phyloP scores from a whole-genome alignment of 2,888 invertebrate species.

The Xestia rhomboidea region DNA sequence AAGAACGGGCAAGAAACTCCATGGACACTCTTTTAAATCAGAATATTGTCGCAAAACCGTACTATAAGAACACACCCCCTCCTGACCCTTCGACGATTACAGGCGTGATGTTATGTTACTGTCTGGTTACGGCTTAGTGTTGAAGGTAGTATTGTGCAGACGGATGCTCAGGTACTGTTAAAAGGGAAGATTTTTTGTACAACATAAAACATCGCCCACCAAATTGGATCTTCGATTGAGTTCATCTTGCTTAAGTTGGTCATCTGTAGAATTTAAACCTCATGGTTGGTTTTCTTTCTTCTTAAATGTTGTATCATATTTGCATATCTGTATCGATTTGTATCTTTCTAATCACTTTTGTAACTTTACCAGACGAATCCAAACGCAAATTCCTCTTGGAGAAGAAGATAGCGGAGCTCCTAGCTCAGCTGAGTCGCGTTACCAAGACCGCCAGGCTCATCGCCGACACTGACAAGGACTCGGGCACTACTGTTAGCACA shows the following conservation, averaged over 20 bases:
- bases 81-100: too few species aligned
- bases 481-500: slow-evolving; percentile 32
- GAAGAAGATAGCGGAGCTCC: slow-evolving; percentile 96
- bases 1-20: too few species aligned
- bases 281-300: too few species aligned
- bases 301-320: neutral
- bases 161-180: neutral
- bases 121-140: too few species aligned
- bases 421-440: slow-evolving; percentile 95
- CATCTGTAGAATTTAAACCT: too few species aligned
- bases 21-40: too few species aligned
- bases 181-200: neutral
- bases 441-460: slow-evolving; percentile 97
- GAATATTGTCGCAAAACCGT: too few species aligned
- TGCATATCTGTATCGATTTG: neutral
- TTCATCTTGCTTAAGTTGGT: too few species aligned
- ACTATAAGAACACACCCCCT: neutral
- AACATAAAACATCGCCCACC: neutral
- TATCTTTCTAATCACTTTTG: neutral
- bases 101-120: too few species aligned
- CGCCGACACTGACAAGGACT: slow-evolving; percentile 82
- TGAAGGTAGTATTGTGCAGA: neutral
- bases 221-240: neutral
- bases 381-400: slow-evolving; percentile 97
- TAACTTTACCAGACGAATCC: slow-evolving; percentile 91